Base-by-base conservation (phyloP, 2,888 invertebrate genomes). In the Hedya salicella region DNA sequence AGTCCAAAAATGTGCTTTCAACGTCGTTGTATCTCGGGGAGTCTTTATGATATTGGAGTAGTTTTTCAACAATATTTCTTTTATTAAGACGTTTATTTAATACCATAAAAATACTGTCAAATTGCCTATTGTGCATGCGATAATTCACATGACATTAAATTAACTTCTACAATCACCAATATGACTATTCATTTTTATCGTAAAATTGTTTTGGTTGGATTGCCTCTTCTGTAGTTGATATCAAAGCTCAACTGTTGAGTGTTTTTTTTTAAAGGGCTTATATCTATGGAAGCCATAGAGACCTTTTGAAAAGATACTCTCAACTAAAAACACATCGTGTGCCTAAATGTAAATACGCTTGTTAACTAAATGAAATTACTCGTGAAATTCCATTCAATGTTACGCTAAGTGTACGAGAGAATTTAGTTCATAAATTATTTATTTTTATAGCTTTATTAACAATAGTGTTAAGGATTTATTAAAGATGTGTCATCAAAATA, bases 351-450 rank as follows among this genome's bases (percentile, higher is more conserved):
- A 25, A 25, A 69, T 68, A 64, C 59, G 46, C 64, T 64, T 60
- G 36, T 70, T 67, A 46, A 42, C 36, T 30, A 30, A 59, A 75
- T 78, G 73, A 77, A 75, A 73, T 76, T 73, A 74, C 70, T 64
- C n/a, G 68, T 70, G 69, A 63, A 70, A 75, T 75, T 75, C 71
- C 71, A 72, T 70, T 54, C 62, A 60, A 56, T 59, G 67, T 66
- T 70, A 25, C 50, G 39, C 44, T 57, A 21, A 16, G 68, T 69
- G 69, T 67, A 66, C 13, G 57, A 57, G 70, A 73, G 60, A 71
- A 69, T 71, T 69, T 69, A 67, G 63, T 70, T 70, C 14, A 19
- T 63, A 25, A 68, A 67, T 68, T 71, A 71, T 69, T 72, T 75
- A 73, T 74, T 72, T 72, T 68, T 70, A 69, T 60, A 21, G 65